These are phyloP conservation scores for Himalopsyche japonica DNA, from an alignment of 2,888 invertebrate species.

Conservation along the genomic window DNA sequence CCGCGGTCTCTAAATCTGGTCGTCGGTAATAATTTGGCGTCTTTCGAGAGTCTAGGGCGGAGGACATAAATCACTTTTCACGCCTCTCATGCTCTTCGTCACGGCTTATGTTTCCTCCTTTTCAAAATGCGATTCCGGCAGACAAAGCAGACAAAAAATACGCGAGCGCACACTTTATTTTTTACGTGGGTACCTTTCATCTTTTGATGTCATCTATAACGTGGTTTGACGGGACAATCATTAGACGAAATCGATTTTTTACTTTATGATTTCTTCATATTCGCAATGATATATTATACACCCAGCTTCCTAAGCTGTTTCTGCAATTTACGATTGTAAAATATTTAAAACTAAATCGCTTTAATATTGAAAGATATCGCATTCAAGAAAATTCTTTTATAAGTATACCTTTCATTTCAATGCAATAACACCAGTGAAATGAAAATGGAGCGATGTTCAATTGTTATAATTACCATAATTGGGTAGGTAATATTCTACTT, in stretches of 20 bases:
- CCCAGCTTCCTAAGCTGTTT: no score
- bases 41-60: slow-evolving; percentile 2
- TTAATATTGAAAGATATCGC: no score
- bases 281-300: no score
- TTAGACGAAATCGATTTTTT: neutral
- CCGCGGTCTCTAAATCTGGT: neutral
- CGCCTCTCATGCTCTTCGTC: slow-evolving; percentile 8
- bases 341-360: no score
- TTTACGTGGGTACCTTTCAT: slow-evolving; percentile 2
- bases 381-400: no score
- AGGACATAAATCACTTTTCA: slow-evolving; percentile 23
- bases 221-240: neutral
- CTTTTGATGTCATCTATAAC: slow-evolving; percentile 20
- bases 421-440: neutral
- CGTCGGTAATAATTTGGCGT: neutral
- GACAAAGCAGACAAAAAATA: slow-evolving; percentile 8
- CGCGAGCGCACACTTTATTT: neutral
- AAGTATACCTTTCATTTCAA: neutral
- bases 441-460: neutral
- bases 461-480: slow-evolving; percentile 68
- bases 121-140: neutral
- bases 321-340: no score
- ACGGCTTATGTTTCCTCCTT: slow-evolving; percentile 7
- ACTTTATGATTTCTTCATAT: no score
- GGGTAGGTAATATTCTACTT: slow-evolving; percentile 83